A percentile compares a stretch with the other conserved stretches of the same genome.
These are phyloP conservation scores for Stenodera caucasica DNA, from an alignment of 2,888 invertebrate genomes.

Conservation along the genomic window DNA sequence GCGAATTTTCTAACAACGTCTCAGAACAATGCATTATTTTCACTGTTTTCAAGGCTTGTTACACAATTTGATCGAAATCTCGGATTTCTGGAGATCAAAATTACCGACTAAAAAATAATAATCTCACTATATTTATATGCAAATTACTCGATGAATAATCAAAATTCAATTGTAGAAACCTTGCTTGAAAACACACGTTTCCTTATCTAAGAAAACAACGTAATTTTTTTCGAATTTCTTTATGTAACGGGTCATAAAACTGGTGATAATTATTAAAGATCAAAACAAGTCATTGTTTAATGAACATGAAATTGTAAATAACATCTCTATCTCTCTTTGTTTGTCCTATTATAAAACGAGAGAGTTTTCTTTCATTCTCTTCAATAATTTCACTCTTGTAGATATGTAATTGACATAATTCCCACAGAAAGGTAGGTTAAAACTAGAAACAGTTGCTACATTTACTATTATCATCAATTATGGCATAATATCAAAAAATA, in stretches of 20 bases:
- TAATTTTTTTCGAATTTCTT: neutral
- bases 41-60: constrained; percentile 37
- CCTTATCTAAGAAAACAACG: too few relatives aligned
- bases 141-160: too few relatives aligned
- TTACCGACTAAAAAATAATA: too few relatives aligned
- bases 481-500: constrained; percentile 20
- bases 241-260: neutral
- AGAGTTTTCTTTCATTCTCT: neutral
- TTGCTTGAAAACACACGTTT: too few relatives aligned
- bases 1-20: neutral
- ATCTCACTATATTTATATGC: too few relatives aligned
- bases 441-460: constrained; percentile 25
- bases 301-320: neutral
- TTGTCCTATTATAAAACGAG: neutral
- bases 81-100: neutral
- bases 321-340: neutral
- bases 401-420: constrained; percentile 32
- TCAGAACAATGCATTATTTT: constrained; percentile 25
- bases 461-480: constrained; percentile 24
- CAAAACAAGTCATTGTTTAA: neutral
- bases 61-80: constrained; percentile 25
- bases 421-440: constrained; percentile 24
- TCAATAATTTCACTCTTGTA: constrained; percentile 17
- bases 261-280: neutral
- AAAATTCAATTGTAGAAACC: too few relatives aligned